Conservation (phyloP, 2,113 vertebrate genomes). For the Ptilonorhynchus violaceus region DNA sequence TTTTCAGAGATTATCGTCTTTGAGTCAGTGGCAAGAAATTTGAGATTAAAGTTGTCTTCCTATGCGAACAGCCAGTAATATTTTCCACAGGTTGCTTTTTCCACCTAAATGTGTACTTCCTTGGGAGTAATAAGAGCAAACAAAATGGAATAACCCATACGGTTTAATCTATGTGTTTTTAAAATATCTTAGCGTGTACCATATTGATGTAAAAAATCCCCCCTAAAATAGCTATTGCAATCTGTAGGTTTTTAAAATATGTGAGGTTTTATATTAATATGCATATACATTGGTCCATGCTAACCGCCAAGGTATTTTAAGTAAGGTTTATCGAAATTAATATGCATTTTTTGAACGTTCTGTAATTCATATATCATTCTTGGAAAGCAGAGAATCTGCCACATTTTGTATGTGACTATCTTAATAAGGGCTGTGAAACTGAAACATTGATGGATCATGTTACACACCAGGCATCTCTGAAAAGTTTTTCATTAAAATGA, state of each 20-base stretch:
- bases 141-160: not conserved
- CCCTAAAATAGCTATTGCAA: constrained; percentile 13
- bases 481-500: constrained; percentile 56
- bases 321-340: constrained; percentile 24
- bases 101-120: not conserved
- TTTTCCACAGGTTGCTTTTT: not conserved
- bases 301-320: not conserved
- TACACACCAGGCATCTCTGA: not conserved
- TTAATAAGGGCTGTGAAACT: not conserved
- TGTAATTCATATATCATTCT: not conserved
- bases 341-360: not conserved
- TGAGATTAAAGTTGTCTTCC: not conserved
- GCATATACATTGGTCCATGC: not conserved
- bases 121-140: not conserved
- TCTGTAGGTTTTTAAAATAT: not conserved
- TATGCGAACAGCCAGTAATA: not conserved
- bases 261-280: not conserved
- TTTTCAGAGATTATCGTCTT: not conserved
- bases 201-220: constrained; percentile 14
- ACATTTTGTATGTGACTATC: not conserved
- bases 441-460: not conserved
- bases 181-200: constrained; percentile 49
- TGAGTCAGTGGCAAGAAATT: not conserved
- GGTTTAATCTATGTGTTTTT: not conserved
- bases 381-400: not conserved